Evolutionary conservation across 2,797 vertebrate genomes (phyloP), one percentile per base, ranked within the genome.

Genomic region (Pogonophryne albipinna): DNA sequence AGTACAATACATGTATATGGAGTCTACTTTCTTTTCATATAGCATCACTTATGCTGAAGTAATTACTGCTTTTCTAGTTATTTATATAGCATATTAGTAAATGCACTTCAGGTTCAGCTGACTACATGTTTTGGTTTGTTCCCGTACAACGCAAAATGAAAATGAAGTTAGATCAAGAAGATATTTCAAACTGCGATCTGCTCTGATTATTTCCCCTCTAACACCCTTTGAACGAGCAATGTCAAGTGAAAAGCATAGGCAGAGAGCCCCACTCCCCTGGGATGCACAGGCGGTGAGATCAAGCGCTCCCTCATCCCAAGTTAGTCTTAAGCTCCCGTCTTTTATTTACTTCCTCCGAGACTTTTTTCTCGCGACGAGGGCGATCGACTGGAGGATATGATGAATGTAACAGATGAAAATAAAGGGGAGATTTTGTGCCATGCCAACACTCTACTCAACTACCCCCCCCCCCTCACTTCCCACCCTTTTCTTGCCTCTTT

Each of bases 341-440:
- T 78, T 85, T 89, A 84, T 85, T 85, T 82, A 79, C 85, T 85
- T 88, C 83, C 61, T 71, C 76, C 16, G 68, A 82, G 78, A 63
- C 58, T 16, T 51, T 49, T 23, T 65, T 64, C 46, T 57, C 44
- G 64, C 59, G 9, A 82, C 10, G 10, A n/a, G n/a, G n/a, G n/a
- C n/a, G n/a, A n/a, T n/a, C n/a, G n/a, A 74, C 76, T 71, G 2
- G 31, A 76, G 51, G 66, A 80, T 65, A 74, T 89, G 89, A 90
- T 92, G 88, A 90, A 87, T 80, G 89, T 78, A 84, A 72, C 85
- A 90, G 80, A 91, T 41, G 76, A 89, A 89, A 92, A 86, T 68
- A 62, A 81, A 51, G 78, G 27, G 84, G 87, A 79, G 80, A 65
- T 78, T 72, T 93, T 93, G 92, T 86, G 87, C 84, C 20, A 79